These are phyloP conservation scores for Rhagoletis pomonella DNA, from an alignment of 1,140 invertebrate genomes.

Conservation along the genomic window DNA sequence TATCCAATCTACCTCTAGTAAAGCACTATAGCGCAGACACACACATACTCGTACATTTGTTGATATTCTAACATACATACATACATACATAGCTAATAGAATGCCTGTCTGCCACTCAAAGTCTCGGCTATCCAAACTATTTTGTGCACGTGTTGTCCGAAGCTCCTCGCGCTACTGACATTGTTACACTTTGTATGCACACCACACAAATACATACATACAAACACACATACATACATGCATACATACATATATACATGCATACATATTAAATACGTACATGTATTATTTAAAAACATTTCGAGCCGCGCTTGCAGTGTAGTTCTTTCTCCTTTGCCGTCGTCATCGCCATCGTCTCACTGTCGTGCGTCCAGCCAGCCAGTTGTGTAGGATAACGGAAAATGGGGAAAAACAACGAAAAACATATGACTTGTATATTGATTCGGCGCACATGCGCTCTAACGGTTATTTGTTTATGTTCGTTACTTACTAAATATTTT, in stretches of 20 bases:
- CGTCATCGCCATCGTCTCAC: neutral
- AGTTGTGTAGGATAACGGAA: constrained; percentile 24
- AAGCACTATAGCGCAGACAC: neutral
- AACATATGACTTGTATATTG: neutral
- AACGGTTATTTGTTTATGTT: constrained; percentile 31
- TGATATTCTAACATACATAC: too few relatives aligned
- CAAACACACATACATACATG: neutral
- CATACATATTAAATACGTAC: neutral
- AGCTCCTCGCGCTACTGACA: neutral
- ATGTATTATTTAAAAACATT: constrained; percentile 48
- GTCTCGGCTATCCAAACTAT: constrained; percentile 50
- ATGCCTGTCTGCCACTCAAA: constrained; percentile 43
- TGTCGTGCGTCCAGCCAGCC: neutral
- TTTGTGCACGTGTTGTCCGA: constrained; percentile 48
- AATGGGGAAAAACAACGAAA: constrained; percentile 11
- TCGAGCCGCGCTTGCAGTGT: neutral
- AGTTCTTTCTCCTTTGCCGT: neutral
- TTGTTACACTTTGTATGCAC: neutral
- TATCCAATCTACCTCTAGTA: neutral
- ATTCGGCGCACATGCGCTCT: constrained; percentile 23
- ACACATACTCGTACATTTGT: too few relatives aligned
- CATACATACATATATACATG: neutral
- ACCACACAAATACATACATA: neutral
- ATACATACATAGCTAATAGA: neutral
- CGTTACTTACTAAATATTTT: constrained; percentile 37